Conservation (phyloP, 1,140 invertebrate genomes). For the Penaeus vannamei region DNA sequence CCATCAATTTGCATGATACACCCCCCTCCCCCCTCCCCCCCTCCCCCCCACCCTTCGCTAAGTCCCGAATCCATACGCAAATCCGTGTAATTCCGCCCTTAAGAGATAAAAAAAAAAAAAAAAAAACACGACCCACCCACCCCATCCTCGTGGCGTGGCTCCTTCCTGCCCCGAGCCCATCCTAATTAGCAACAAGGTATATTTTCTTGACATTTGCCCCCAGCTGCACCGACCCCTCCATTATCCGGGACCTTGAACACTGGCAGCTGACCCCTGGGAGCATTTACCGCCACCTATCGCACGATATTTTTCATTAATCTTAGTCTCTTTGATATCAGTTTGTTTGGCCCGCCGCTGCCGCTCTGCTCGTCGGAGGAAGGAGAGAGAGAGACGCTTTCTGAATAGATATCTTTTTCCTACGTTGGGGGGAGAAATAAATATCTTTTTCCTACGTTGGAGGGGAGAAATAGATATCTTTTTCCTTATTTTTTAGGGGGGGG, state of each 20-base stretch:
- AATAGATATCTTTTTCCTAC: too few species aligned
- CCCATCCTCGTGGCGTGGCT: constrained; percentile 9
- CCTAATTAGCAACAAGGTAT: constrained; percentile 55
- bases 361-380: too few species aligned
- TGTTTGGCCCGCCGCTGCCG: too few species aligned
- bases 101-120: background rate
- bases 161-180: background rate
- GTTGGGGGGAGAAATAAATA: too few species aligned
- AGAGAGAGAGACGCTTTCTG: too few species aligned
- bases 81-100: background rate
- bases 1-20: constrained; percentile 47
- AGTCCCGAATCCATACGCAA: constrained; percentile 22
- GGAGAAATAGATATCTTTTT: too few species aligned
- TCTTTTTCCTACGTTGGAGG: too few species aligned
- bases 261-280: constrained; percentile 36
- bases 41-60: background rate
- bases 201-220: constrained; percentile 63
- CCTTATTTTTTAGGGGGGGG: too few species aligned
- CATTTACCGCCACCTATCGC: constrained; percentile 9
- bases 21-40: too few species aligned
- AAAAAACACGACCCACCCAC: too few species aligned
- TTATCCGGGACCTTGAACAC: constrained; percentile 49
- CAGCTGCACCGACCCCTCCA: constrained; percentile 41
- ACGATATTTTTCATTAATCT: constrained; percentile 6
- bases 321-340: background rate